Conservation (phyloP, 2,797 vertebrate species). For the Pangasius larnaudii region DNA sequence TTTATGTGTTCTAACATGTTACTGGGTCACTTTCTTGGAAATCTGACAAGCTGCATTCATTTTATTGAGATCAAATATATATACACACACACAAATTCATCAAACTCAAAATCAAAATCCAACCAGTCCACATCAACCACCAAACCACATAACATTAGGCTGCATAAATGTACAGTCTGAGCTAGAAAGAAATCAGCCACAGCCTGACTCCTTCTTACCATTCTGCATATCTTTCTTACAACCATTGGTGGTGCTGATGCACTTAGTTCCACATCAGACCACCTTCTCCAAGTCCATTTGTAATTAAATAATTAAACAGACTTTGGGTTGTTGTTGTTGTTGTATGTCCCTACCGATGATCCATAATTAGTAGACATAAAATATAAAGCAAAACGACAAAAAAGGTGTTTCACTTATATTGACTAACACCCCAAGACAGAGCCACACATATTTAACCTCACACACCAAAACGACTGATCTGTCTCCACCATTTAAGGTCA, state of each 20-base stretch:
- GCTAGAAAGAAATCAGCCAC: no score
- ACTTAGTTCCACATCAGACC: background rate
- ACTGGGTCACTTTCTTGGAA: no score
- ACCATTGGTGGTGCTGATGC: no score
- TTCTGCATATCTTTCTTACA: no score
- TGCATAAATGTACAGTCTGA: no score
- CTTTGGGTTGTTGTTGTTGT: background rate
- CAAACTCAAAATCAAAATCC: background rate
- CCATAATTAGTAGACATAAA: background rate
- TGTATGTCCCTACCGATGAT: background rate
- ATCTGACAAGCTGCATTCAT: background rate
- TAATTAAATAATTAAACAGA: background rate
- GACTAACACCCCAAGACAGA: conserved; percentile 38
- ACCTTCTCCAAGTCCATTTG: background rate
- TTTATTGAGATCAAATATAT: background rate
- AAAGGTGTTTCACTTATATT: conserved; percentile 41
- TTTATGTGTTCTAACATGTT: background rate
- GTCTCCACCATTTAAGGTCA: conserved; percentile 79
- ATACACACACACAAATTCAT: background rate
- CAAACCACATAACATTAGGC: no score
- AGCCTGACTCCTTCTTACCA: no score
- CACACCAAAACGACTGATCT: conserved; percentile 66
- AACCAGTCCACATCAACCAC: background rate
- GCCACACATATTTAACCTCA: conserved; percentile 65
- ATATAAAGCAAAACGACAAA: background rate